Evolutionary conservation across 1,140 invertebrate genomes (phyloP).

Genomic region (Pomacea maculata): DNA sequence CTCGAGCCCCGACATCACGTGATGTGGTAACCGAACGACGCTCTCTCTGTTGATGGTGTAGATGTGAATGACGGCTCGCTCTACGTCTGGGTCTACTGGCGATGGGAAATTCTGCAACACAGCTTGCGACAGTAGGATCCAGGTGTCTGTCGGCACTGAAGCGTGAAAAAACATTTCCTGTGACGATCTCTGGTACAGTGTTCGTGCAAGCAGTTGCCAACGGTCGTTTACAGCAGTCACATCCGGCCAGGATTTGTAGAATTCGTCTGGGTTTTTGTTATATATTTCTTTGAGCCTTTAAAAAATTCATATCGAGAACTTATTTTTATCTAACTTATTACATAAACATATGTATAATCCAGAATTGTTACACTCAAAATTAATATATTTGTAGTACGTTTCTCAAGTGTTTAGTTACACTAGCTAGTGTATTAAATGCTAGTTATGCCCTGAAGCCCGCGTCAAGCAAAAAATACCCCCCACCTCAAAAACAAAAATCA

Average conservation of each 20-base stretch:
- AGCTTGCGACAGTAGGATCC: slow-evolving; percentile 5
- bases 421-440: too few species aligned
- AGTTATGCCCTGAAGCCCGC: too few species aligned
- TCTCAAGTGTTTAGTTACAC: too few species aligned
- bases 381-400: too few species aligned
- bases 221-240: slow-evolving; percentile 23
- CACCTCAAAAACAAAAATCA: too few species aligned
- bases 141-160: background rate
- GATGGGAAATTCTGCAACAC: background rate
- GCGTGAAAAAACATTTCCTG: slow-evolving; percentile 6
- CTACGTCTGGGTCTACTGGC: slow-evolving; percentile 1
- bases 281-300: background rate
- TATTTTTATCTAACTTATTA: too few species aligned
- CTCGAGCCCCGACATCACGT: background rate
- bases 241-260: slow-evolving; percentile 31
- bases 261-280: background rate
- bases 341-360: too few species aligned
- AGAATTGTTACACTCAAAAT: too few species aligned
- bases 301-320: background rate
- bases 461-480: too few species aligned
- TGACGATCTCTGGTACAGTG: background rate
- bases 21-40: slow-evolving; percentile 12
- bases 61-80: slow-evolving; percentile 6
- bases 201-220: slow-evolving; percentile 29
- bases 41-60: slow-evolving; percentile 2